These are phyloP conservation scores for Chloroceryle amazona DNA, from an alignment of 2,797 vertebrate species.

Conservation along the genomic window DNA sequence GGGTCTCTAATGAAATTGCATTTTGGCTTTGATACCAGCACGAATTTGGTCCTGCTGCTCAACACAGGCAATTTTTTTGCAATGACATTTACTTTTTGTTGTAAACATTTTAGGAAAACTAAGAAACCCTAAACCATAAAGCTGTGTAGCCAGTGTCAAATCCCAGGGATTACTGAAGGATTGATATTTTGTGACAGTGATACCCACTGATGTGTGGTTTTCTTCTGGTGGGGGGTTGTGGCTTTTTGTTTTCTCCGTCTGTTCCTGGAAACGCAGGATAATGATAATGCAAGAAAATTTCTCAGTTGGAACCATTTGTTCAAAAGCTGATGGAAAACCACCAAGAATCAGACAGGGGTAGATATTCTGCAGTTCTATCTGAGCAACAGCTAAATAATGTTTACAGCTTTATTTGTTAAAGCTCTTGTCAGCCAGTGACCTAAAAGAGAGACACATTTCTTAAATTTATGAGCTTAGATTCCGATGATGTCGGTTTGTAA, in stretches of 20 bases:
- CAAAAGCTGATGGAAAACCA: constrained; percentile 82
- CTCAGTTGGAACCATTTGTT: constrained; percentile 80
- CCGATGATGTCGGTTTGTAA: constrained; percentile 11
- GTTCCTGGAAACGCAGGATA: constrained; percentile 77
- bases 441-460: constrained; percentile 40
- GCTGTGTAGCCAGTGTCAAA: neutral
- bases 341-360: constrained; percentile 79
- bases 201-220: neutral
- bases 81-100: constrained; percentile 23
- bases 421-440: constrained; percentile 16
- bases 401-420: constrained; percentile 41
- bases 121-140: neutral
- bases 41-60: neutral
- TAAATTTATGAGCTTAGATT: neutral
- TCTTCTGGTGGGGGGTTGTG: neutral
- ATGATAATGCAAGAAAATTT: constrained; percentile 81
- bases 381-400: neutral
- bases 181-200: neutral
- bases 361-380: neutral
- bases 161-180: constrained; percentile 16
- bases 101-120: constrained; percentile 33
- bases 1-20: neutral
- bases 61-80: constrained; percentile 1
- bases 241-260: neutral
- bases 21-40: constrained; percentile 14